Evolutionary conservation across 2,113 vertebrate genomes (phyloP).

Genomic region (Myotis yumanensis): DNA sequence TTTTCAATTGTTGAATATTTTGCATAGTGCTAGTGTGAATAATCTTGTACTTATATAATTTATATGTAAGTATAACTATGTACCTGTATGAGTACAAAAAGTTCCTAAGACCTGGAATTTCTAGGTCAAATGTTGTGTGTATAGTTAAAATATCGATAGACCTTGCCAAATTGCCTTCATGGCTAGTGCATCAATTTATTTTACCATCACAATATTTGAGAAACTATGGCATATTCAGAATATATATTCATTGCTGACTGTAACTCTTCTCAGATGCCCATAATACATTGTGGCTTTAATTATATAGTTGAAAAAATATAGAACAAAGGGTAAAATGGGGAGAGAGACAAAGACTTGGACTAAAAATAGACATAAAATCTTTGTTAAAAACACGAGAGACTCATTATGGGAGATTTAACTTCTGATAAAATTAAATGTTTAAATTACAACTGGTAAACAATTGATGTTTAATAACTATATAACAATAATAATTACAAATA

Average conservation of each 20-base stretch:
- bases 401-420: not conserved
- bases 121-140: not conserved
- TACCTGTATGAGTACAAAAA: not conserved
- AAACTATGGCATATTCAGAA: not conserved
- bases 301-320: not conserved
- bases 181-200: not conserved
- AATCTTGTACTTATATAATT: not conserved
- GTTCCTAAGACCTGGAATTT: not conserved
- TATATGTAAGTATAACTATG: not conserved
- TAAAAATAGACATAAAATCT: not conserved
- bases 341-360: not conserved
- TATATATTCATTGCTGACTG: not conserved
- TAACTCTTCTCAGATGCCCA: not conserved
- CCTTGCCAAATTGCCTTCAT: not conserved
- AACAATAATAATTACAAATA: not conserved
- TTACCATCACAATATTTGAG: not conserved
- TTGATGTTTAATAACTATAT: not conserved
- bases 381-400: not conserved
- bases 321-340: slow-evolving; percentile 1
- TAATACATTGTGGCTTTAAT: slow-evolving; percentile 1
- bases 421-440: slow-evolving; percentile 17
- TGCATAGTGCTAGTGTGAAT: not conserved
- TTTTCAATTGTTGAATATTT: not conserved
- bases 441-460: not conserved
- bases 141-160: not conserved